Evolutionary conservation across 2,797 vertebrate species (phyloP), one percentile per base, ranked within the genome.

Genomic region (Gambusia yucatana): DNA sequence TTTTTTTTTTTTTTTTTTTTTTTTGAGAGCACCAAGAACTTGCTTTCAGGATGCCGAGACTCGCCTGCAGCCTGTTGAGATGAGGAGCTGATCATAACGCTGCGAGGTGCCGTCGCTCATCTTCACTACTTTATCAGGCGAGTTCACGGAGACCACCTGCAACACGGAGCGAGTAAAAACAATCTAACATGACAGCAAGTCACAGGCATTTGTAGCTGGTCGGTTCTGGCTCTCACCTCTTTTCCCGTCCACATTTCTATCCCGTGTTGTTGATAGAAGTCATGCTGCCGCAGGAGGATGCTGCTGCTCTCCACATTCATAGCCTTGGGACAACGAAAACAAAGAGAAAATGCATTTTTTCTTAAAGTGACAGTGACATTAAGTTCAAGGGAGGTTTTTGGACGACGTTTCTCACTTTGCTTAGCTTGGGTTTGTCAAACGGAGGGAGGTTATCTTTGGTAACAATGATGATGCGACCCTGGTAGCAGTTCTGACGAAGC

Each of bases 61-160:
- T 89, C 72, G 97, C 97, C 95, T 96, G 81, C 96, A 96, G 74
- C 97, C 97, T 0, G 97, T 97, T 28, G 97, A 94, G n/a, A 98
- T 93, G 72, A 98, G 95, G 52, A 98, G 94, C 88, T 96, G 95
- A 59, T 97, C 86, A 36, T 97, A 98, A 30, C 14, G 88, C 82
- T 97, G 97, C 28, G 72, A 73, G n/a, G 90, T 88, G 0, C 96
- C 95, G 0, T 97, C 95, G 36, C 73, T 88, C 80, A 98, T 88
- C 33, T 2, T 85, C 59, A 96, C 95, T 6, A 10, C 84, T 88
- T 96, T 96, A 44, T 91, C 87, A 36, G 84, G 76, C 3, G 94
- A 86, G 82, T 96, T 93, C 65, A 98, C 90, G 0, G 91, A 96
- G 71, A 93, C 89, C 25, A 93, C 97, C 97, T 98, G 91, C 43